phyloP scores from a whole-genome alignment of 35 echinoderm and acorn worm genomes.

The Diadema setosum region DNA sequence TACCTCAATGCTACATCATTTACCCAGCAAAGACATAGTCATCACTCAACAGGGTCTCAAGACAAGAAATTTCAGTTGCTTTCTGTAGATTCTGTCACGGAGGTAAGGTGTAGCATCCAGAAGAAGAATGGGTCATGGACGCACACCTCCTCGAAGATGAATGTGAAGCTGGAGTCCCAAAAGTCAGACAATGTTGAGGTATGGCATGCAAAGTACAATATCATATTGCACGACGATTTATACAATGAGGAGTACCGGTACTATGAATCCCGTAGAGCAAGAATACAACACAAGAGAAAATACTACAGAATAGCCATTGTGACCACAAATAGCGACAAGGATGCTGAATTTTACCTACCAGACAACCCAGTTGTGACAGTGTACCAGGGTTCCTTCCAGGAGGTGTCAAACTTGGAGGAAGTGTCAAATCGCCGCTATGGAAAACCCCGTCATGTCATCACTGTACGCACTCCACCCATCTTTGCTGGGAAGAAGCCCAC shows the following conservation, averaged over 20 bases:
- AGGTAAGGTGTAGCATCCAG: background rate
- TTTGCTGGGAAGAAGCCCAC: slow-evolving; percentile 21
- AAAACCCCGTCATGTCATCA: background rate
- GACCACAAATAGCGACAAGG: background rate
- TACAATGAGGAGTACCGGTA: no score
- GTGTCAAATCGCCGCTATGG: background rate
- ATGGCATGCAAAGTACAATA: background rate
- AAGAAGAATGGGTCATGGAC: background rate
- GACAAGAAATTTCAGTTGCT: background rate
- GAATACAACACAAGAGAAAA: background rate
- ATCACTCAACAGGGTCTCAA: background rate
- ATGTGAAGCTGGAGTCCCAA: background rate
- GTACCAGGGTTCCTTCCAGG: background rate
- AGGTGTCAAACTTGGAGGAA: no score
- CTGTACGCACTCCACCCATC: background rate
- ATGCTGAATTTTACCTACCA: background rate
- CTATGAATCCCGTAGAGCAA: no score
- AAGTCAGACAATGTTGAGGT: background rate
- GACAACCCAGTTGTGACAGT: background rate
- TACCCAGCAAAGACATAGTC: background rate
- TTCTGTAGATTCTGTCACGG: background rate
- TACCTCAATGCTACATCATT: background rate
- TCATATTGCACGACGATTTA: background rate
- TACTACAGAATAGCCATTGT: background rate
- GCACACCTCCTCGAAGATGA: background rate